phyloP scores from a whole-genome alignment of 2,888 invertebrate genomes.

The Mechanitis messenoides region DNA sequence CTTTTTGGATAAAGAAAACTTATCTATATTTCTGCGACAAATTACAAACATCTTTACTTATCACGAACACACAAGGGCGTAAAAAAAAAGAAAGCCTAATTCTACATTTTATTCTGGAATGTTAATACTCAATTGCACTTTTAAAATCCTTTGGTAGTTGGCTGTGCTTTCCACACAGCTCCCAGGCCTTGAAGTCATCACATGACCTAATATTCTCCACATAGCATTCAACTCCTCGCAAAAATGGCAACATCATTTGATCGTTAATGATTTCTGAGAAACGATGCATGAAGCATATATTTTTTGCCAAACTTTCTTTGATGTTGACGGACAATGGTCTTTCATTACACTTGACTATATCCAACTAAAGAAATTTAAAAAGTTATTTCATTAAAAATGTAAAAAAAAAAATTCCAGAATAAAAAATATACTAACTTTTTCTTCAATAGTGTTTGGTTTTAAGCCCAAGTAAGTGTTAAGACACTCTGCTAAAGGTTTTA shows the following conservation, averaged over 20 bases:
- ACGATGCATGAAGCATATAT: constrained; percentile 63
- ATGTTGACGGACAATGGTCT: constrained; percentile 59
- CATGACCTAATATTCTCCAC: constrained; percentile 61
- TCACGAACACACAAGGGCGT: constrained; percentile 10
- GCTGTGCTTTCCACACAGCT: constrained; percentile 59
- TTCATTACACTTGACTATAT: constrained; percentile 63
- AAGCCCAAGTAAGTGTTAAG: constrained; percentile 62
- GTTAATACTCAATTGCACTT: constrained; percentile 68
- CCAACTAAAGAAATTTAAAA: constrained; percentile 52
- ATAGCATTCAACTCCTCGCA: constrained; percentile 65
- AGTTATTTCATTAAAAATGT: constrained; percentile 7
- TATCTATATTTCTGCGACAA: background rate
- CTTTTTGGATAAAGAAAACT: background rate
- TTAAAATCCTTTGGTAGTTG: constrained; percentile 68
- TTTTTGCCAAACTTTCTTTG: constrained; percentile 64
- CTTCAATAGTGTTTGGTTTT: constrained; percentile 53
- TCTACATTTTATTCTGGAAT: constrained; percentile 52
- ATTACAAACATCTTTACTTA: background rate
- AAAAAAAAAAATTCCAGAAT: background rate
- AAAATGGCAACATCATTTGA: constrained; percentile 64
- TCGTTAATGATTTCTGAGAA: constrained; percentile 66
- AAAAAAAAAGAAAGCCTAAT: constrained; percentile 33
- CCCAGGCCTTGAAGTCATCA: constrained; percentile 72
- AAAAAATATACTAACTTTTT: constrained; percentile 45
- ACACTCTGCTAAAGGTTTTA: constrained; percentile 61